Base-by-base conservation (phyloP, 2,888 invertebrate species). In the Clusia tigrina region DNA sequence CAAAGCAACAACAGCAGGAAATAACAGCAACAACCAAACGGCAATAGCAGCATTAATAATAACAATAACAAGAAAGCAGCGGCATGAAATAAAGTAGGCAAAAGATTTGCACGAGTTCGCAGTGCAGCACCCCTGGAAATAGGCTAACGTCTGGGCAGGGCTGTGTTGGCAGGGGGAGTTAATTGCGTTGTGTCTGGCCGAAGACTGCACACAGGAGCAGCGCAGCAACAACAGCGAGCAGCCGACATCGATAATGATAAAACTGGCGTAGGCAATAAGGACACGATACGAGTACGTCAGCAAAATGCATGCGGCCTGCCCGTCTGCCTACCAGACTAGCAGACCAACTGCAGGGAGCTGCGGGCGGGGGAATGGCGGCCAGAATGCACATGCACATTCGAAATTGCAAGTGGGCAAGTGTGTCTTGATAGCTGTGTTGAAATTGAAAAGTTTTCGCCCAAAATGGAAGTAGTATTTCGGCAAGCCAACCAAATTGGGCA, bases 391-490 rank as follows among this genome's bases (percentile, higher is more conserved):
- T 24, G 18, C 23, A 46, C 46, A 48, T 18, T 3, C 10, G 42
- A 42, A 42, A 17, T 42, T 10, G 42, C 10, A 42, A 42, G n/a
- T 10, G 12, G n/a, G 12, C 17, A 32, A 52, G 20, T 12, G 5
- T 23, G 53, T 24, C 37, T 20, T 51, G 20, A 54, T 59, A 46
- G 60, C 56, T 48, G 57, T 57, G 59, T 64, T 53, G 46, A 58
- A 59, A 60, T 60, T 60, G 58, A 64, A 60, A 62, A 65, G 65
- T 65, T 65, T 59, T 52, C n/a, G 10, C n/a, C 32, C n/a, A n/a
- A 38, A 38, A 55, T 22, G 37, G 6, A 55, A 55, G 38, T 37
- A 20, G 22, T 6, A 55, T 18, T 48, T 48, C 22, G 20, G 48
- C n/a, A 42, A n/a, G 32, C n/a, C 6, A 42, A 42, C n/a, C 42